Base-by-base conservation (phyloP, 2,888 invertebrate species). In the Polydrusus cervinus region DNA sequence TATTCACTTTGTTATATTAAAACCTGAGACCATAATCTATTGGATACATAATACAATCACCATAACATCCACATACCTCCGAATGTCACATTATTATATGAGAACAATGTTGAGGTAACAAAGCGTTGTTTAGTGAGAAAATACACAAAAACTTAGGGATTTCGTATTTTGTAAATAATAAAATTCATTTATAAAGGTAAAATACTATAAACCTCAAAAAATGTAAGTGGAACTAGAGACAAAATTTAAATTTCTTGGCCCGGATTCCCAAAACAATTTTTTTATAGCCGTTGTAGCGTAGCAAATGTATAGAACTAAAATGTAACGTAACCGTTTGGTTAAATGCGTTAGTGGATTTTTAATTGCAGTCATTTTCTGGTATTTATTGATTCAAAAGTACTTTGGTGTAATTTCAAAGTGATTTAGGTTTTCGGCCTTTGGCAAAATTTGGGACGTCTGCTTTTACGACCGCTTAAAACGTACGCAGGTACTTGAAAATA, bases 361-460 rank as follows among this genome's bases (percentile, higher is more conserved):
- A 60, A 38, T 38, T 38, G 30, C 38, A 10, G 18, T 2, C 38
- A 38, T 38, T 60, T 18, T 38, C 16, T 11, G 16, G 38, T 60
- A 60, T 60, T 60, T 60, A 60, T 60, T 60, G 57, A 38, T 60
- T 38, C 9, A 14, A 60, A 38, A 38, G 16, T 60, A 57, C 57
- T 60, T 60, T 60, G 10, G 25, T n/a, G 20, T 25, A 11, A 20
- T 53, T 53, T 53, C 0, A n/a, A 38, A 60, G 57, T 38, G 38
- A 60, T 60, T 60, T 60, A 60, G 38, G 18, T 16, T 14, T 55
- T 55, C 14, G 34, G 14, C 55, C 16, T 60, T 60, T 60, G 57
- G 38, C 16, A 38, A 11, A 60, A 10, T 38, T 38, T 16, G 11
- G 11, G 3, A 11, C 3, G 57, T 60, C 57, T 60, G 57, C 2